Evolutionary conservation across 2,797 vertebrate species (phyloP).

Genomic region (Liparis tanakae): DNA sequence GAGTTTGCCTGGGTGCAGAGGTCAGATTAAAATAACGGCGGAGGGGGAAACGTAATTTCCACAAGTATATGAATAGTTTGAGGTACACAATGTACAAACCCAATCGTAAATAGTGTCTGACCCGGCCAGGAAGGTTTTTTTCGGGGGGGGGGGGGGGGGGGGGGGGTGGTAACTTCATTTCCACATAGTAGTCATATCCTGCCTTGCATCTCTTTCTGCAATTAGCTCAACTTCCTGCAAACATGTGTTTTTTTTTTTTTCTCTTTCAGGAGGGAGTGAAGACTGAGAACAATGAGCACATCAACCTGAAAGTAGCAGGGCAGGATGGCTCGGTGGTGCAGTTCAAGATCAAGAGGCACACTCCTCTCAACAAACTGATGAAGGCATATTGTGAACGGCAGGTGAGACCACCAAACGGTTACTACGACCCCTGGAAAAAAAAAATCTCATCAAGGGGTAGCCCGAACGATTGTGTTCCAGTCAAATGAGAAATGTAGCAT

Average conservation of each 20-base stretch:
- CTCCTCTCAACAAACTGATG: conserved; percentile 93
- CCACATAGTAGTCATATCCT: background rate
- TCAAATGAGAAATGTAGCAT: background rate
- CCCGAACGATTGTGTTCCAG: background rate
- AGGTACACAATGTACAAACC: background rate
- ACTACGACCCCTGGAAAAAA: background rate
- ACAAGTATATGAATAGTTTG: background rate
- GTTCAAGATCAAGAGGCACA: conserved; percentile 94
- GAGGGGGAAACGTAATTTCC: background rate
- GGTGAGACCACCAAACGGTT: conserved; percentile 70
- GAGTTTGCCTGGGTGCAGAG: background rate
- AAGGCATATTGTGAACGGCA: conserved; percentile 93
- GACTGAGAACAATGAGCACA: conserved; percentile 90
- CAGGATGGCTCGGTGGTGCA: conserved; percentile 94
- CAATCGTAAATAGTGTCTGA: background rate
- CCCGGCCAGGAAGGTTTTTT: fast-evolving
- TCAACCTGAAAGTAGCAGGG: conserved; percentile 92
- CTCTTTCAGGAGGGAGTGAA: conserved; percentile 87
- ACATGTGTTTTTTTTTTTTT: conserved; percentile 24
- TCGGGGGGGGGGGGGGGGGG: background rate
- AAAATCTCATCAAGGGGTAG: no score
- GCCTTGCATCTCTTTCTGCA: background rate
- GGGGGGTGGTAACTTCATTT: no score
- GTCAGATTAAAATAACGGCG: fast-evolving
- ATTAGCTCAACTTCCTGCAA: background rate